Evolutionary conservation across 2,888 invertebrate genomes (phyloP), one percentile per base, ranked within the genome.

Genomic region (Chydorus sphaericus): DNA sequence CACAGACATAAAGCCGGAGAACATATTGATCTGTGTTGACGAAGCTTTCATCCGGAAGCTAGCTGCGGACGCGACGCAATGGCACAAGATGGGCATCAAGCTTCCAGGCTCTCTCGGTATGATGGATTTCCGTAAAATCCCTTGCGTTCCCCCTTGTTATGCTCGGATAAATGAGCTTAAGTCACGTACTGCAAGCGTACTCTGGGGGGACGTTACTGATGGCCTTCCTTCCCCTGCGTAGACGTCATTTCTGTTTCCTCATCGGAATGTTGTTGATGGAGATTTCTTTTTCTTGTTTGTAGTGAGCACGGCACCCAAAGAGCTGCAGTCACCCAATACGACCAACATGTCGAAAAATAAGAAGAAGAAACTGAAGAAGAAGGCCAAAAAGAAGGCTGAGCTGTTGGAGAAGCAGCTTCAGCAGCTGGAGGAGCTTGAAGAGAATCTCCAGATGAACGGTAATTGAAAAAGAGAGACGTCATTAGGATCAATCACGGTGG

Each of bases 321-420:
- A 88, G 68, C 81, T 83, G 65, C 84, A 84, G 66, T 81, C 84
- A 66, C 78, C 80, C 38, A 82, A 81, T 61, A 62, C 66, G 29
- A 77, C 81, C 52, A 89, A 88, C 73, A 88, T 92, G 85, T 89
- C 90, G 66, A 88, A 85, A 72, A 98, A 93, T 70, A 94, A 94
- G 73, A 96, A 94, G 76, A 97, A 96, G 71, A 94, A 94, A 70
- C 75, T 97, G 69, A 93, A 93, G 75, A 92, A 92, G 72, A 96
- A 91, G 71, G 89, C 88, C 2, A 92, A 91, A 71, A 78, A 85
- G 57, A 86, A 94, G 67, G 84, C 87, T 64, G 92, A 94, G 73
- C 75, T 93, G 62, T 79, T 96, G 58, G 90, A 89, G 66, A 84
- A 88, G 66, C 86, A 94, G 71, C 85, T 94, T 81, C 92, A 93